These are phyloP conservation scores for Corythornis cristatus DNA, from an alignment of 2,113 vertebrate species.

Conservation along the genomic window DNA sequence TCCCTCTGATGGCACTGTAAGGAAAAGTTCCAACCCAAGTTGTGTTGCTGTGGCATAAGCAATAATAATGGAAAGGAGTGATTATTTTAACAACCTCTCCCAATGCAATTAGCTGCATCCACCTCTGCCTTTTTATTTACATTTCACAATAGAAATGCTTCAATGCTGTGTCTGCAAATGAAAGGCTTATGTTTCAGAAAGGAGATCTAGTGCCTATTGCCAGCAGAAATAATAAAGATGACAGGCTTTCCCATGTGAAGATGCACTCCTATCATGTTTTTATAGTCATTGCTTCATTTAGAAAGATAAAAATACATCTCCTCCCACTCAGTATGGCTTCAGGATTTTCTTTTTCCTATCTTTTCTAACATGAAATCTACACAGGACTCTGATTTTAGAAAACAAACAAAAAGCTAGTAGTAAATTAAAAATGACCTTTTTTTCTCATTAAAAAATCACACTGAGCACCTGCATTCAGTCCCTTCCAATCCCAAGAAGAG, in stretches of 20 bases:
- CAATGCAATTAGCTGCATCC: background rate
- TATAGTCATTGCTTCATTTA: conserved; percentile 49
- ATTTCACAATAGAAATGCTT: background rate
- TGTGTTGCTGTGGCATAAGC: background rate
- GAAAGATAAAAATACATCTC: conserved; percentile 3
- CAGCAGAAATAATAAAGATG: conserved; percentile 56
- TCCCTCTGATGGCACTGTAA: background rate
- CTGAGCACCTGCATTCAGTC: background rate
- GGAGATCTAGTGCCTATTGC: background rate
- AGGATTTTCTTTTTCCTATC: background rate
- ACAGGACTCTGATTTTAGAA: background rate
- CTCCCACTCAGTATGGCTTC: background rate
- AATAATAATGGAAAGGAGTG: background rate
- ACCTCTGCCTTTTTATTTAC: background rate
- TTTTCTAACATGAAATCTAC: background rate
- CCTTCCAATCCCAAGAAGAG: background rate
- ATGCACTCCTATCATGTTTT: conserved; percentile 10
- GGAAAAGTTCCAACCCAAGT: background rate
- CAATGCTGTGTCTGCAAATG: background rate
- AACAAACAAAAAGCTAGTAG: background rate
- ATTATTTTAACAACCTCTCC: conserved; percentile 11
- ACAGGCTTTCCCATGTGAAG: conserved; percentile 5
- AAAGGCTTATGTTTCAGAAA: conserved; percentile 5
- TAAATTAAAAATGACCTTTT: background rate
- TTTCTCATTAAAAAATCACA: background rate